These are phyloP conservation scores for Dendrocincla fuliginosa DNA, from an alignment of 2,797 vertebrate genomes.

Conservation along the genomic window DNA sequence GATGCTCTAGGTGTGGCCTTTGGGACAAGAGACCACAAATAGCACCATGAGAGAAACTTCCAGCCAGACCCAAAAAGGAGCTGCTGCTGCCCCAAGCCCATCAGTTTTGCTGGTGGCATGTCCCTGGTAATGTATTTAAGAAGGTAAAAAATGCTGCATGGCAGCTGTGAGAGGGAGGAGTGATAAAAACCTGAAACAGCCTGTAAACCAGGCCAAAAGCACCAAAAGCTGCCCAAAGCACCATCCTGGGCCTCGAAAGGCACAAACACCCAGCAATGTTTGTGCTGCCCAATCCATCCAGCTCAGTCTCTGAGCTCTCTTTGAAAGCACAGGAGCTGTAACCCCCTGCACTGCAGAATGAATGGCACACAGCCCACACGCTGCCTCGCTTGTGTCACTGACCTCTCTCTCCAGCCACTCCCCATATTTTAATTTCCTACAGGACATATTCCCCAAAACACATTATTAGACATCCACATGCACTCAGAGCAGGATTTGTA, in stretches of 20 bases:
- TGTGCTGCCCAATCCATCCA: not conserved
- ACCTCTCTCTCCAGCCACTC: not conserved
- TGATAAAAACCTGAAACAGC: not conserved
- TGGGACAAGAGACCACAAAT: not conserved
- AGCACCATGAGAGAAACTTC: not conserved
- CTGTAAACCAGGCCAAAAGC: not conserved
- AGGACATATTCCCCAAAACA: not conserved
- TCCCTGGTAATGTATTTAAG: not conserved
- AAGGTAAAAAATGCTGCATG: not conserved
- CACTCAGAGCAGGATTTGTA: not conserved
- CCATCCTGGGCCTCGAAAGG: not conserved
- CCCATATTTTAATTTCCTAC: not conserved
- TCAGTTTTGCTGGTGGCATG: not conserved
- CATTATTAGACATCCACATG: not conserved
- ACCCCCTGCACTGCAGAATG: not conserved
- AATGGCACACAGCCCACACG: not conserved
- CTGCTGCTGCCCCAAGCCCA: not conserved
- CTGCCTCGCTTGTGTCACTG: not conserved
- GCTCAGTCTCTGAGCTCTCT: not conserved
- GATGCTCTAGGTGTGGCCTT: not conserved
- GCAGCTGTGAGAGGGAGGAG: not conserved
- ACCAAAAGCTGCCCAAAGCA: not conserved
- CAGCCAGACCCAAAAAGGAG: not conserved
- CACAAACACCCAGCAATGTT: not conserved
- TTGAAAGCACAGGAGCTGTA: not conserved